Base-by-base conservation (phyloP, 2,888 invertebrate species). In the Brenthis ino region DNA sequence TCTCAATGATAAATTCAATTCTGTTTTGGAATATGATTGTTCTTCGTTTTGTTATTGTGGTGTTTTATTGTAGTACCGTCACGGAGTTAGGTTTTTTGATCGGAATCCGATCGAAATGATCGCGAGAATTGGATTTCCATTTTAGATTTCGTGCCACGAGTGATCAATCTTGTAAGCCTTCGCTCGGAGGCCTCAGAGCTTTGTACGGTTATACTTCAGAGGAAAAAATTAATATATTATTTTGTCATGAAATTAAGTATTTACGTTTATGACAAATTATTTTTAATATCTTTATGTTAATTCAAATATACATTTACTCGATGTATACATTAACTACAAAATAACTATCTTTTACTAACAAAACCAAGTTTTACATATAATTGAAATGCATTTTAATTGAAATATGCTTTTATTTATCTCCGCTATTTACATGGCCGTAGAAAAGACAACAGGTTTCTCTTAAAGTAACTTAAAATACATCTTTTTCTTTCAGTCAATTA, bases 1-100 rank as follows among this genome's bases (percentile, higher is more conserved):
- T 85, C 89, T 80, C 89, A 89, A 88, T 91, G 89, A 93, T 93
- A 92, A 91, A 91, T 93, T 92, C 92, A 91, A 92, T 93, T 91
- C 91, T 91, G 88, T 89, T 91, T 91, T 87, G 78, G 90, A 88
- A 87, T 91, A 91, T 92, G 90, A 92, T 91, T 91, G 91, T 91
- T 90, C 88, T 82, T 90, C 82, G 91, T 91, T 91, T 92, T 92
- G 89, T 89, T 87, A 82, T 88, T 89, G 85, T 86, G 82, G 83
- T 89, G 88, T 91, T 91, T 91, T 91, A 89, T 91, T 91, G 85
- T 89, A 84, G 84, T 83, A 87, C 85, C 91, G 91, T 92, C 91
- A 91, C 88, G 91, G 91, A 84, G 85, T 87, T 85, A 81, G 82
- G 83, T 87, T 91, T 88, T 91, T 91, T 89, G 87, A 91, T 89